Evolutionary conservation across 2,888 invertebrate species (phyloP), one percentile per base, ranked within the genome.

Genomic region (Ectemnius continuus): DNA sequence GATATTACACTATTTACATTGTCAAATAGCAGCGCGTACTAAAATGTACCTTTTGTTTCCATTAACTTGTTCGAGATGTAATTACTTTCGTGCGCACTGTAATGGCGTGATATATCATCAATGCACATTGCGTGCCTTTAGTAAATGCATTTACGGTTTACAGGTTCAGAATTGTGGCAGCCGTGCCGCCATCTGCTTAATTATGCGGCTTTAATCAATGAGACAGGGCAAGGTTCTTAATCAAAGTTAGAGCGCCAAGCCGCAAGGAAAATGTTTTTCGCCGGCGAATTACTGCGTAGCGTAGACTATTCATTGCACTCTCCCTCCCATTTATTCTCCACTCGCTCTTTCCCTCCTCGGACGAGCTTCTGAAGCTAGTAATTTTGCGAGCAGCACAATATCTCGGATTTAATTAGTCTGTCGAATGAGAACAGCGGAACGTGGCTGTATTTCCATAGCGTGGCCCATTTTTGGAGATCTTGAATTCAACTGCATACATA

Each of bases 361-460:
- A 14, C 16, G 14, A 52, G 16, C n/a, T 71, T 36, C 70, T 62
- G 67, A 46, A 48, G 20, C 67, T 52, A 70, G 78, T 80, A 78
- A 83, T 82, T 83, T 83, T 82, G 76, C 74, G 80, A 83, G 73
- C 73, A 67, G 78, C 69, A 76, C 83, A 81, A 82, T 81, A 75
- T 80, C 77, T 61, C 76, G 72, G 80, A 82, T 83, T 83, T 82
- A 83, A 83, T 82, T 82, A 82, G 83, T 80, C 74, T 78, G 78
- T 80, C 75, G 81, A 83, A 78, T 73, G 73, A 67, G 75, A 73
- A 72, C 78, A 73, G 78, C 76, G 78, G 83, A 82, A 80, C 83
- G 77, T 75, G 70, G 59, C 62, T 72, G 58, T 20, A 69, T 66
- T 56, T 65, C 63, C 6, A 58, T 52, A 18, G 67, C 61, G 18